Conservation (phyloP, 2,113 vertebrate genomes). For the Siniperca knerii region DNA sequence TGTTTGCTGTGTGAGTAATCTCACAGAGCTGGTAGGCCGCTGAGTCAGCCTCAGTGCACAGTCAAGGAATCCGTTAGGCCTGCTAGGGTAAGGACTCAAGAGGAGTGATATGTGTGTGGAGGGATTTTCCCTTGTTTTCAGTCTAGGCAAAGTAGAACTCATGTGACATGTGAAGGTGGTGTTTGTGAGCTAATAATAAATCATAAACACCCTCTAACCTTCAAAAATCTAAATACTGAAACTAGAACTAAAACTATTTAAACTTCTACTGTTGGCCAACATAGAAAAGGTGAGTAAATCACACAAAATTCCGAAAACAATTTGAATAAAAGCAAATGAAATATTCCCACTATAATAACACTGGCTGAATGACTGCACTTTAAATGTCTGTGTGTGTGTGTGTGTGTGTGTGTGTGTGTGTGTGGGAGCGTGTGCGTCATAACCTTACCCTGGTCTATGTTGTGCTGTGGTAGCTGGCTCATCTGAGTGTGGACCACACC, state of each 20-base stretch:
- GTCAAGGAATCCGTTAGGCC: conserved; percentile 24
- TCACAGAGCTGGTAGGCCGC: conserved; percentile 33
- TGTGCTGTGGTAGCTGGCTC: conserved; percentile 97
- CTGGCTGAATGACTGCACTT: not conserved
- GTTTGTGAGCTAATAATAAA: not conserved
- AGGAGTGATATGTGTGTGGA: conserved; percentile 12
- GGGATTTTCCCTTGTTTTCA: conserved; percentile 52
- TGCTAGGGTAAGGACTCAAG: conserved; percentile 21
- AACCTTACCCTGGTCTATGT: conserved; percentile 95
- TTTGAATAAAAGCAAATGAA: not conserved
- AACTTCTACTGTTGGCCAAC: not conserved
- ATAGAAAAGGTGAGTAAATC: not conserved
- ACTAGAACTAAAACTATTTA: not conserved
- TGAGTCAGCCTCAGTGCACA: conserved; percentile 24
- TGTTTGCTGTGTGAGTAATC: conserved; percentile 63
- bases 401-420: not conserved
- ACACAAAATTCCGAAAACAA: not conserved
- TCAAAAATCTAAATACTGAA: not conserved
- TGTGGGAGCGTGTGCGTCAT: not conserved
- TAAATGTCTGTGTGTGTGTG: not conserved
- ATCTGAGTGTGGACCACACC: conserved; percentile 98
- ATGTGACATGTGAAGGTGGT: not conserved
- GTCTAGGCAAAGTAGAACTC: not conserved
- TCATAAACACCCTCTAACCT: not conserved
- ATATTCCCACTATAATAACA: not conserved